phyloP scores from a whole-genome alignment of 2,888 invertebrate genomes.

The Scelioninae gen. 2 region DNA sequence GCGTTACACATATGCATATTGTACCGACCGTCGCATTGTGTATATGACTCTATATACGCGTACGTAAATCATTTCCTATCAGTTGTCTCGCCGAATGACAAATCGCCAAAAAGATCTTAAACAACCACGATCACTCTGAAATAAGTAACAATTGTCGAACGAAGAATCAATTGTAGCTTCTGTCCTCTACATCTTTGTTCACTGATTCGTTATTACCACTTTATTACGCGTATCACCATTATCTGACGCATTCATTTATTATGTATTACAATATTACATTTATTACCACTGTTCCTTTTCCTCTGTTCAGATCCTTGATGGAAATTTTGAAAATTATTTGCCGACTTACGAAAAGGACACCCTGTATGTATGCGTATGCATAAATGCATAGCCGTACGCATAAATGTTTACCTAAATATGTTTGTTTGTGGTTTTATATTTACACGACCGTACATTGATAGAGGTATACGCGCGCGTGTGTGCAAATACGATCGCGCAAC shows the following conservation, averaged over 20 bases:
- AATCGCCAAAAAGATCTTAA: too few species aligned
- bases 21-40: slow-evolving; percentile 16
- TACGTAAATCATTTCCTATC: slow-evolving; percentile 19
- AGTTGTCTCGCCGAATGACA: not conserved
- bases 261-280: too few species aligned
- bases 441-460: slow-evolving; percentile 28
- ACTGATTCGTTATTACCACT: too few species aligned
- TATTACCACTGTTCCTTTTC: too few species aligned
- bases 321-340: too few species aligned
- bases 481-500: slow-evolving; percentile 43
- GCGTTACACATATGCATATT: slow-evolving; percentile 50
- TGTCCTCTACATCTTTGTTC: too few species aligned
- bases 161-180: too few species aligned
- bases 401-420: slow-evolving; percentile 18
- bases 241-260: too few species aligned
- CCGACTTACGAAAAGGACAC: slow-evolving; percentile 5
- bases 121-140: too few species aligned
- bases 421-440: slow-evolving; percentile 36
- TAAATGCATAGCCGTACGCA: slow-evolving; percentile 33
- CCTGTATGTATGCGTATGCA: not conserved
- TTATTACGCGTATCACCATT: too few species aligned
- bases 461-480: slow-evolving; percentile 29
- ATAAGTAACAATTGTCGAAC: too few species aligned
- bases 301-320: too few species aligned
- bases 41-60: slow-evolving; percentile 8